Evolutionary conservation across 2,113 vertebrate species (phyloP).

Genomic region (Labrus mixtus): DNA sequence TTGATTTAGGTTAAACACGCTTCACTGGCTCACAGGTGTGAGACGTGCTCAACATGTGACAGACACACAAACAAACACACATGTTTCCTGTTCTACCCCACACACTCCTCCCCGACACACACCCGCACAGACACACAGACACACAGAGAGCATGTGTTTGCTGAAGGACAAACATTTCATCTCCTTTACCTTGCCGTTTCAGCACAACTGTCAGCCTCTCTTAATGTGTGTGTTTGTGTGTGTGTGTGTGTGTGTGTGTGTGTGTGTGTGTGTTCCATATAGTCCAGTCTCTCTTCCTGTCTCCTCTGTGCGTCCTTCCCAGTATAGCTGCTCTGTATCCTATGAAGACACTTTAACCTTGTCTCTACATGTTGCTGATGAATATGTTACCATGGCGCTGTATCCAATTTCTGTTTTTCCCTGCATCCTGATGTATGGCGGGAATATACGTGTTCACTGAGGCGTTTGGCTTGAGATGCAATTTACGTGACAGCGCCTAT

Average conservation of each 20-base stretch:
- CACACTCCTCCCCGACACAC: not conserved
- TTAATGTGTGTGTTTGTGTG: constrained; percentile 21
- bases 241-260: constrained; percentile 28
- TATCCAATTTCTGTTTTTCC: constrained; percentile 63
- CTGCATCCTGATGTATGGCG: constrained; percentile 63
- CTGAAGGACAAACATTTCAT: constrained; percentile 74
- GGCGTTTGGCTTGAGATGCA: constrained; percentile 63
- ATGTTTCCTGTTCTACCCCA: not conserved
- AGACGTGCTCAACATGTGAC: constrained; percentile 64
- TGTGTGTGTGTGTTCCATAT: constrained; percentile 37
- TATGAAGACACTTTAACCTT: constrained; percentile 57
- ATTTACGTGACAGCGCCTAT: constrained; percentile 67
- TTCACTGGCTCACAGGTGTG: constrained; percentile 45
- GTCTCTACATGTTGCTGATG: constrained; percentile 65
- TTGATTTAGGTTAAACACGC: constrained; percentile 69
- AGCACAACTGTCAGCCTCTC: constrained; percentile 69
- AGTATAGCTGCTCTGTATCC: constrained; percentile 41
- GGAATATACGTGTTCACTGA: constrained; percentile 58
- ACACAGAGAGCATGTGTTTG: constrained; percentile 31
- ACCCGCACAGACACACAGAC: constrained; percentile 7
- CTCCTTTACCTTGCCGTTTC: constrained; percentile 63
- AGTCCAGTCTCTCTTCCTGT: constrained; percentile 24
- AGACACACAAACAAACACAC: constrained; percentile 40
- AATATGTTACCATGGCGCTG: constrained; percentile 57
- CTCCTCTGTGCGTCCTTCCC: constrained; percentile 69